Evolutionary conservation across 2,797 vertebrate species (phyloP).

Genomic region (Ctenochaetus hawaiiensis): DNA sequence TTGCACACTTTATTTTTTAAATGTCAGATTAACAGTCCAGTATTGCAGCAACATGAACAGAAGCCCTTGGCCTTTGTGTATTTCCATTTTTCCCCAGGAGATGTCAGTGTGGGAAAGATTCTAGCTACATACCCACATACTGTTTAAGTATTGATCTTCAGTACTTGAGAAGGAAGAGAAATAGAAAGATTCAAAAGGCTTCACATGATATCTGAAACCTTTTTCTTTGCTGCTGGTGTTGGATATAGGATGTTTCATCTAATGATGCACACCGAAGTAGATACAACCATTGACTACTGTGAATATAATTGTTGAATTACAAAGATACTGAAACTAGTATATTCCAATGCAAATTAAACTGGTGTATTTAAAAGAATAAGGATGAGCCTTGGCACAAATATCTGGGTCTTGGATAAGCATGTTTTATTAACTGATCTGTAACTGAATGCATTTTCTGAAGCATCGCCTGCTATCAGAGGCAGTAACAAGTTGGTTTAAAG

Average conservation of each 20-base stretch:
- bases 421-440: neutral
- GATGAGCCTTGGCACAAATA: neutral
- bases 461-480: neutral
- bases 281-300: neutral
- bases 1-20: neutral
- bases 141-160: slow-evolving; percentile 2
- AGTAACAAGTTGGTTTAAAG: neutral
- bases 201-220: neutral
- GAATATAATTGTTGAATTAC: neutral
- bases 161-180: slow-evolving; percentile 1
- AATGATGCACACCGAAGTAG: slow-evolving; percentile 21
- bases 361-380: neutral
- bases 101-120: slow-evolving; percentile 57
- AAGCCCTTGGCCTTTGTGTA: slow-evolving; percentile 21
- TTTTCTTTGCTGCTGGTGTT: slow-evolving; percentile 4
- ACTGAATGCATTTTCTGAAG: neutral
- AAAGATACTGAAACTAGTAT: neutral
- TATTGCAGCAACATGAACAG: neutral
- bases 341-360: neutral
- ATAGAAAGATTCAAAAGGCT: neutral
- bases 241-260: slow-evolving; percentile 43
- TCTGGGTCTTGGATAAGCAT: neutral
- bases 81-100: slow-evolving; percentile 63
- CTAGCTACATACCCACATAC: neutral
- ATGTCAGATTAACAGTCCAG: neutral